Conservation (phyloP, 2,113 vertebrate genomes). For the Pluvianellus socialis region DNA sequence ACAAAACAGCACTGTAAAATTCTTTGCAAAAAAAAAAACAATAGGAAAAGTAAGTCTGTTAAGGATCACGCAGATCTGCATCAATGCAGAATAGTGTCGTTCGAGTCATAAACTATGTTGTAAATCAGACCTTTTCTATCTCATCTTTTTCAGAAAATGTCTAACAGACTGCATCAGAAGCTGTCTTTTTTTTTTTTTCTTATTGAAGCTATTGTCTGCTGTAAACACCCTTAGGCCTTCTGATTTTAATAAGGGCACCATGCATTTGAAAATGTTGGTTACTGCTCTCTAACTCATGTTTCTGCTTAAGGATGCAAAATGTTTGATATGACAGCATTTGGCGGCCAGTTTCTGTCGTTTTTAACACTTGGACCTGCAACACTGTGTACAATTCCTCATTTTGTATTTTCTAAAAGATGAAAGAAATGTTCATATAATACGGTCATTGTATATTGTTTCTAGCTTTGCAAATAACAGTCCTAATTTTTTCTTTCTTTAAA, state of each 20-base stretch:
- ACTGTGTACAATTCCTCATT: neutral
- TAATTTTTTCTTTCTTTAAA: neutral
- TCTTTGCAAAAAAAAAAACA: neutral
- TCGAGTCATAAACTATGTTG: neutral
- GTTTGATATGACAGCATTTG: neutral
- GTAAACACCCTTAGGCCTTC: neutral
- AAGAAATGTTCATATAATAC: neutral
- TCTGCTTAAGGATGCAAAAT: neutral
- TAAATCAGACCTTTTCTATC: neutral
- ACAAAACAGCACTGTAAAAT: neutral
- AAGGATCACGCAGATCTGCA: neutral
- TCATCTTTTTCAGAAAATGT: neutral
- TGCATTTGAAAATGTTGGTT: neutral
- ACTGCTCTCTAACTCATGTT: neutral
- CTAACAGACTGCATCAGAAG: neutral
- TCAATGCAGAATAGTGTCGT: neutral
- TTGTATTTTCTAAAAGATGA: neutral
- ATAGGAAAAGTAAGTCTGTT: neutral
- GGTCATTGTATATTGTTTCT: neutral
- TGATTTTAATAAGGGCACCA: neutral
- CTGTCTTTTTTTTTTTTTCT: neutral
- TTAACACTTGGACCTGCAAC: neutral
- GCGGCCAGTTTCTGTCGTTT: neutral
- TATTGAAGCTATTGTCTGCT: neutral
- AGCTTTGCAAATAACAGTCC: neutral